phyloP scores from a whole-genome alignment of 2,113 vertebrate species.

The Alexandromys fortis region DNA sequence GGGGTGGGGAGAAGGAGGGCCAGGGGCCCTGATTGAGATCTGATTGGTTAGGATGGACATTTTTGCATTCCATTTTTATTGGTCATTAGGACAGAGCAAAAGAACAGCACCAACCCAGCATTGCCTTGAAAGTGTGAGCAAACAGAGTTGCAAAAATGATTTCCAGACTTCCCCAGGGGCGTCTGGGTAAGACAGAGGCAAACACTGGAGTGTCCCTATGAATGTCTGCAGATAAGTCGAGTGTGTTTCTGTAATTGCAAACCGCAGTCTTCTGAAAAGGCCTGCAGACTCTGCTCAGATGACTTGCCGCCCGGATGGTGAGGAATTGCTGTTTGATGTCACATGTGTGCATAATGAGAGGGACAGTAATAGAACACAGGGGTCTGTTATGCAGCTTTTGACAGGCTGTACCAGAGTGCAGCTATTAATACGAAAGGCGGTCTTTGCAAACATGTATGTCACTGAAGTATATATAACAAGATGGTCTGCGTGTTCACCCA shows the following conservation, averaged over 20 bases:
- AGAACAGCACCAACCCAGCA: neutral
- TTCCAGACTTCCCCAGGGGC: neutral
- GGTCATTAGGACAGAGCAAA: slow-evolving; percentile 9
- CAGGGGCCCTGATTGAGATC: slow-evolving; percentile 49
- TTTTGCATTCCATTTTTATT: slow-evolving; percentile 42
- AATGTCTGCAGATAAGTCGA: slow-evolving; percentile 41
- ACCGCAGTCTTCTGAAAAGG: neutral
- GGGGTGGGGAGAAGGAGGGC: neutral
- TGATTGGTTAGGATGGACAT: slow-evolving; percentile 22
- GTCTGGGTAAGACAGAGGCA: neutral
- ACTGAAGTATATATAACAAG: slow-evolving; percentile 31
- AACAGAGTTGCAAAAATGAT: neutral
- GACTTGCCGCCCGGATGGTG: neutral
- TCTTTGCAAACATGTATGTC: slow-evolving; percentile 73
- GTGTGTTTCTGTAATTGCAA: neutral
- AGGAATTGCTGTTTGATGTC: slow-evolving; percentile 36
- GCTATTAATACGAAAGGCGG: slow-evolving; percentile 69
- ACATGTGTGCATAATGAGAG: neutral
- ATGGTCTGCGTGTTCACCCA: neutral
- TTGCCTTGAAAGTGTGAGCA: slow-evolving; percentile 38
- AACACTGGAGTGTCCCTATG: neutral
- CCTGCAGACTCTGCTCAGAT: neutral
- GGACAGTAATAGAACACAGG: slow-evolving; percentile 44
- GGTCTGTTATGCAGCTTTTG: slow-evolving; percentile 62
- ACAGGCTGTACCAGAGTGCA: slow-evolving; percentile 55